A percentile compares a stretch with the other conserved stretches of the same genome.
These are phyloP conservation scores for Epinephelus fuscoguttatus DNA, from an alignment of 2,113 vertebrate species.

Conservation along the genomic window DNA sequence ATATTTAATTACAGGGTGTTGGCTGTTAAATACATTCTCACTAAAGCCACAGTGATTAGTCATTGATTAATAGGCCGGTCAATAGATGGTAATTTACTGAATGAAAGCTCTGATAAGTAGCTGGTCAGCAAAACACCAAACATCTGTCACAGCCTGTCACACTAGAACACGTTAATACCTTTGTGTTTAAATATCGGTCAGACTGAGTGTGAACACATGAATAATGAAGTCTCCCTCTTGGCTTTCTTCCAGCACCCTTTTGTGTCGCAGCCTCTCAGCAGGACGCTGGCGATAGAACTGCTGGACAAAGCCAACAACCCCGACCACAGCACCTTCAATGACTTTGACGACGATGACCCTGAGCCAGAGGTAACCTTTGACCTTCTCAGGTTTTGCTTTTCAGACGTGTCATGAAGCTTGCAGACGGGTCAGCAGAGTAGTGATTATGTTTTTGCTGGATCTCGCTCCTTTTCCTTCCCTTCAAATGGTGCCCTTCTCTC, in stretches of 20 bases:
- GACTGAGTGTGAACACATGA: no score
- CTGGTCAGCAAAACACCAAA: neutral
- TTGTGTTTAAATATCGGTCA: neutral
- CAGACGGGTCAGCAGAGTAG: neutral
- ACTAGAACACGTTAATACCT: neutral
- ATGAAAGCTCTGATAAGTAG: neutral
- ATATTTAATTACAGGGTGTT: neutral
- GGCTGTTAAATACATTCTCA: neutral
- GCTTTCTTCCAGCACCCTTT: constrained; percentile 92
- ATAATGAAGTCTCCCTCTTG: neutral
- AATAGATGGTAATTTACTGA: neutral
- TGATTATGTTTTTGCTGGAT: constrained; percentile 37
- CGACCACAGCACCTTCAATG: constrained; percentile 94
- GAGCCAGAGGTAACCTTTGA: constrained; percentile 88
- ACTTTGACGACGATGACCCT: constrained; percentile 97
- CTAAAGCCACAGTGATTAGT: neutral
- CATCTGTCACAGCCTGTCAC: no score
- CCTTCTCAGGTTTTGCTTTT: constrained; percentile 3
- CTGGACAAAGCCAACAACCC: constrained; percentile 98
- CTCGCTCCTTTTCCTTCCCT: constrained; percentile 7
- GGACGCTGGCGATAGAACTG: constrained; percentile 96
- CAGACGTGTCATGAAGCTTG: neutral
- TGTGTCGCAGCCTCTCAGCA: constrained; percentile 94
- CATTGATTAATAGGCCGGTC: neutral
- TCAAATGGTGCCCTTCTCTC: constrained; percentile 25